Evolutionary conservation across 2,797 vertebrate species (phyloP).

Genomic region (Helostoma temminkii): DNA sequence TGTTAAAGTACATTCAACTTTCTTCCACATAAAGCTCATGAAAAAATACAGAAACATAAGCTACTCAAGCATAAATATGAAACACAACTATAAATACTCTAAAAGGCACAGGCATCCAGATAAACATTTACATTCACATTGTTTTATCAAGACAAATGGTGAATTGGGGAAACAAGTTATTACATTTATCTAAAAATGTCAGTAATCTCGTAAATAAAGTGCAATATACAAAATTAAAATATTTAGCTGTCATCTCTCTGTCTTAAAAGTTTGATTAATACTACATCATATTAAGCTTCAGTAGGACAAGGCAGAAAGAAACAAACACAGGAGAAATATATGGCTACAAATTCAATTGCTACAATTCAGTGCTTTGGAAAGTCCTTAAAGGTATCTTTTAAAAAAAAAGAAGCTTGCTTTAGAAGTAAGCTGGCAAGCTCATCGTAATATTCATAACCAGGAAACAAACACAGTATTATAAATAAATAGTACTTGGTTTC

Average conservation of each 20-base stretch:
- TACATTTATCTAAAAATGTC: slow-evolving; percentile 25
- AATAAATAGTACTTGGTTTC: slow-evolving; percentile 9
- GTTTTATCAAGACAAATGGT: slow-evolving; percentile 39
- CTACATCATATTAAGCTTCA: slow-evolving; percentile 21
- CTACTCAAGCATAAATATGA: slow-evolving; percentile 39
- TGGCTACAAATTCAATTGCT: slow-evolving; percentile 62
- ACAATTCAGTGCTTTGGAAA: slow-evolving; percentile 40
- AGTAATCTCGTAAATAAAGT: slow-evolving; percentile 58
- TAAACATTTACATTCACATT: slow-evolving; percentile 57
- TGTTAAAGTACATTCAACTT: slow-evolving; percentile 43
- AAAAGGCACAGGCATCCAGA: slow-evolving; percentile 70
- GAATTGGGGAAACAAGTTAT: slow-evolving; percentile 16
- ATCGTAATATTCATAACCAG: slow-evolving; percentile 19
- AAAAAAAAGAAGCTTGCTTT: slow-evolving; percentile 21
- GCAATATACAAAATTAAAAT: slow-evolving; percentile 38
- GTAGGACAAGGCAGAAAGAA: slow-evolving; percentile 47
- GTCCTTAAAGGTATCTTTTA: neutral
- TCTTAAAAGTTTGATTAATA: slow-evolving; percentile 13
- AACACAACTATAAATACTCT: slow-evolving; percentile 44
- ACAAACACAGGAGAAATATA: slow-evolving; percentile 35
- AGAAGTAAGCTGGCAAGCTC: slow-evolving; percentile 23
- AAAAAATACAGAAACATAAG: slow-evolving; percentile 36
- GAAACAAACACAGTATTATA: slow-evolving; percentile 22
- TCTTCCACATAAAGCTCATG: slow-evolving; percentile 29
- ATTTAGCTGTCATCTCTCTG: slow-evolving; percentile 18